A percentile compares a stretch with the other conserved stretches of the same genome.
phyloP scores from a whole-genome alignment of 2,797 vertebrate genomes.

The Trachurus trachurus region DNA sequence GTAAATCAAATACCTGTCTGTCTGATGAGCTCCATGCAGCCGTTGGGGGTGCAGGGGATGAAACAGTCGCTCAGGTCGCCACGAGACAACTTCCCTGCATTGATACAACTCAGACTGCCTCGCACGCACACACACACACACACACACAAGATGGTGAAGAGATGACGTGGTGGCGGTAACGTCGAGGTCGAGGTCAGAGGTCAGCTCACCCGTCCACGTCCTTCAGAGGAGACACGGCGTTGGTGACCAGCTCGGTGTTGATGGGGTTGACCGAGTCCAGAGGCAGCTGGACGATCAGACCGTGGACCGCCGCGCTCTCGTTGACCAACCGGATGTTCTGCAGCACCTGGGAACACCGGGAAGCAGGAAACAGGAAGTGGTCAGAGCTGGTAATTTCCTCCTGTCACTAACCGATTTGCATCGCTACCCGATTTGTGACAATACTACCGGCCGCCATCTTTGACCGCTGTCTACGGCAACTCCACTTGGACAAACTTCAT shows the following conservation, averaged over 20 bases:
- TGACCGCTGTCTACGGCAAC: no score
- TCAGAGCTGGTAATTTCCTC: slow-evolving; percentile 1
- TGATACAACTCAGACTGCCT: slow-evolving; percentile 91
- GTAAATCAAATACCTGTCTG: no score
- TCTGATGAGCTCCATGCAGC: slow-evolving; percentile 96
- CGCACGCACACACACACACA: slow-evolving; percentile 52
- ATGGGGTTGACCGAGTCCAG: slow-evolving; percentile 90
- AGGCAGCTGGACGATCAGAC: slow-evolving; percentile 94
- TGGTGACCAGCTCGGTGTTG: slow-evolving; percentile 89
- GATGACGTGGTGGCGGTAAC: neutral
- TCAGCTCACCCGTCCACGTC: slow-evolving; percentile 90
- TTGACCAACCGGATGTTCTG: slow-evolving; percentile 87
- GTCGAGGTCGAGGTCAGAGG: neutral
- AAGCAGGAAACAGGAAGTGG: neutral
- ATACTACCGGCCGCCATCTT: no score
- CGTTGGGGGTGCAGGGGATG: slow-evolving; percentile 94
- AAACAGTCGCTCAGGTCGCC: slow-evolving; percentile 92
- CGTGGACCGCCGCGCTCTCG: slow-evolving; percentile 88
- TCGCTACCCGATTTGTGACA: no score
- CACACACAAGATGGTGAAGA: no score
- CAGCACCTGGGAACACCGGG: slow-evolving; percentile 85
- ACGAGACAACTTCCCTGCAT: slow-evolving; percentile 93
- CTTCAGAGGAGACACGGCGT: slow-evolving; percentile 91
- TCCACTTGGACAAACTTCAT: no score
- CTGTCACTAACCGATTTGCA: no score